phyloP scores from a whole-genome alignment of 2,888 invertebrate genomes.

The Campoplex capitator region DNA sequence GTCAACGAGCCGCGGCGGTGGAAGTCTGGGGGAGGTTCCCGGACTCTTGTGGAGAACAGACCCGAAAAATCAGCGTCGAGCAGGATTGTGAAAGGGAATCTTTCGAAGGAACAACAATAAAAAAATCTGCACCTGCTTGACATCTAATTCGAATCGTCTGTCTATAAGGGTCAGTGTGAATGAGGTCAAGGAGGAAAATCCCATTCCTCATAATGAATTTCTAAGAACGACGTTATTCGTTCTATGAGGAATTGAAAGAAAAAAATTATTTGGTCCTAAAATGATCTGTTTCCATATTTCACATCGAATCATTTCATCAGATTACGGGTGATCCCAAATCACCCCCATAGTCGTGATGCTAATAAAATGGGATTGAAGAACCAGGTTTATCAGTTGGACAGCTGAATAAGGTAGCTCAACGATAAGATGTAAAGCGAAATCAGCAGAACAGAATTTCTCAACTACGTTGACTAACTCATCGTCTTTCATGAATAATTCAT shows the following conservation, averaged over 20 bases:
- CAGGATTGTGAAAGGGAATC: conserved; percentile 33
- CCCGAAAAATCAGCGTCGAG: conserved; percentile 57
- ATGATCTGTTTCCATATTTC: not conserved
- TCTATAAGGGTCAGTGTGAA: not conserved
- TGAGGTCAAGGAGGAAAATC: not conserved
- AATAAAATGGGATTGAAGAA: conserved; percentile 10
- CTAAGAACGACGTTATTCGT: not conserved
- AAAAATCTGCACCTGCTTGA: conserved; percentile 45
- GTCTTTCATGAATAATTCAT: conserved; percentile 63
- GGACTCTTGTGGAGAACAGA: conserved; percentile 35
- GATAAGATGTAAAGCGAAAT: conserved; percentile 50
- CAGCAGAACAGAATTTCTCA: conserved; percentile 47
- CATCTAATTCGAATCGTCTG: conserved; percentile 27
- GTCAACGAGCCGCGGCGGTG: conserved; percentile 63
- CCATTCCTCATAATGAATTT: not conserved
- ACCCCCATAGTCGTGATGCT: not conserved
- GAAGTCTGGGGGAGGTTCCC: conserved; percentile 44
- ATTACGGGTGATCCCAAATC: not conserved
- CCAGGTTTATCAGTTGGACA: not conserved
- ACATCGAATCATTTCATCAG: too few relatives aligned
- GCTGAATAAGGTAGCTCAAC: conserved; percentile 16
- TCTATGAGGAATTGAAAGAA: not conserved
- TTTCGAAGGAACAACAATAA: conserved; percentile 1
- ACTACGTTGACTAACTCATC: conserved; percentile 45
- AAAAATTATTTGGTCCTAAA: not conserved